Evolutionary conservation across 2,113 vertebrate genomes (phyloP), one percentile per base, ranked within the genome.

Genomic region (Spea multiplicata): DNA sequence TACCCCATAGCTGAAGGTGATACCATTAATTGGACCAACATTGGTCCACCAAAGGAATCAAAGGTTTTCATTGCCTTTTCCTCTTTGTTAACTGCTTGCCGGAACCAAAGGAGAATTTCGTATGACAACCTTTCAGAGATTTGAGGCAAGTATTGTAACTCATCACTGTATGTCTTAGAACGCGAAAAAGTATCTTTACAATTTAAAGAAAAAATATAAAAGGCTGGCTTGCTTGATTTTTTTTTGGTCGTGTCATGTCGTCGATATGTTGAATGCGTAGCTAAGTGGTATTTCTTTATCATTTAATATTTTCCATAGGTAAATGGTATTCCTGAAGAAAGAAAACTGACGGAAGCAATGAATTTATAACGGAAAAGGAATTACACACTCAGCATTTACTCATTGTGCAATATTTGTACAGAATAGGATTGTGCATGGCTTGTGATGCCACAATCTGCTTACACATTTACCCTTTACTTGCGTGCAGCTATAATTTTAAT

Each of bases 321-420:
- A 96, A 99, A 99, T 97, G 97, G 97, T 95, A 99, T 98, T 93
- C 97, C 96, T 99, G 97, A 99, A 89, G 97, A 99, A 85, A 91
- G 96, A 78, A 99, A 99, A 82, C 93, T 99, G 85, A 96, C 95
- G 0, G 96, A 98, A 88, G 97, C 95, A 5, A 90, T 96, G 82
- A 95, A 97, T 87, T 89, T 98, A 86, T 98, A 94, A 94, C 83
- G 47, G 44, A 68, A 80, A 49, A 77, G 71, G 45, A 2, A 5
- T 4, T n/a, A 10, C 61, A 6, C 7, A 17, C 61, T 64, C n/a
- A 30, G 30, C 30, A 30, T 30, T 30, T 17, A 17, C 8, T 64
- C 61, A 64, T 30, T 16, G n/a, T 64, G 17, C 61, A 64, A 4
- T 64, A 17, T 64, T 64, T 64, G 61, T 64, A 64, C 61, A 64